These are phyloP conservation scores for Nematostella vectensis DNA, from an alignment of 92 coral and sea anemone species.

Conservation along the genomic window DNA sequence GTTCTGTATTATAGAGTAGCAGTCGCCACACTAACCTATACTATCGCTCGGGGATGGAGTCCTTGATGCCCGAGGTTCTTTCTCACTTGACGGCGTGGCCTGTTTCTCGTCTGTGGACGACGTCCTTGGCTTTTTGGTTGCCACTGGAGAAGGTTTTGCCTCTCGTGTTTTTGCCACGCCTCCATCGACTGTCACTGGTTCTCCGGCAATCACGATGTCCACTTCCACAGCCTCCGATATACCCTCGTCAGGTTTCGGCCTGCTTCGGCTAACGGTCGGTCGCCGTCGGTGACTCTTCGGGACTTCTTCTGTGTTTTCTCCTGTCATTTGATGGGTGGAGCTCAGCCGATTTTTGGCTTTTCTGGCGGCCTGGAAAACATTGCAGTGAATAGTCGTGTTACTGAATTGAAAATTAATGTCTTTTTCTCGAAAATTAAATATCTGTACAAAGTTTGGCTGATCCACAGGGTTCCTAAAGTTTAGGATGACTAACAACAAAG, in stretches of 20 bases:
- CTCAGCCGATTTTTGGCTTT: constrained; percentile 92
- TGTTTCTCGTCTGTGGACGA: no score
- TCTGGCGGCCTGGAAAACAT: constrained; percentile 67
- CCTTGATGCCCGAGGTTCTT: constrained; percentile 7
- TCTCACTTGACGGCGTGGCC: no score
- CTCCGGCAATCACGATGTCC: constrained; percentile 15
- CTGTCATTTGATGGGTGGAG: constrained; percentile 30
- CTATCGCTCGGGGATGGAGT: no score
- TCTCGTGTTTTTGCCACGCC: constrained; percentile 3
- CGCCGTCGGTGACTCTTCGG: constrained; percentile 69
- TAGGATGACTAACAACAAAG: no score
- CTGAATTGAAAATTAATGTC: no score
- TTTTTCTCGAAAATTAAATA: no score
- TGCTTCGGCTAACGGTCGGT: constrained; percentile 68
- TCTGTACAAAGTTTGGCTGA: no score
- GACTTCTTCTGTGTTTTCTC: constrained; percentile 62
- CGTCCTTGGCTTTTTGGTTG: constrained; percentile 25
- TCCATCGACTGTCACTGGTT: constrained; percentile 19
- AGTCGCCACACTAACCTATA: no score
- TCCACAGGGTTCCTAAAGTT: no score
- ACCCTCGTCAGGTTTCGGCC: constrained; percentile 33
- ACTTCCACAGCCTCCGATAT: constrained; percentile 41
- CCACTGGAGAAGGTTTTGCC: constrained; percentile 19
- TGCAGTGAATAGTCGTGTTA: neutral
- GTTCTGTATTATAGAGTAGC: no score